Conservation (phyloP, 2,888 invertebrate species). For the Thelaira solivaga region DNA sequence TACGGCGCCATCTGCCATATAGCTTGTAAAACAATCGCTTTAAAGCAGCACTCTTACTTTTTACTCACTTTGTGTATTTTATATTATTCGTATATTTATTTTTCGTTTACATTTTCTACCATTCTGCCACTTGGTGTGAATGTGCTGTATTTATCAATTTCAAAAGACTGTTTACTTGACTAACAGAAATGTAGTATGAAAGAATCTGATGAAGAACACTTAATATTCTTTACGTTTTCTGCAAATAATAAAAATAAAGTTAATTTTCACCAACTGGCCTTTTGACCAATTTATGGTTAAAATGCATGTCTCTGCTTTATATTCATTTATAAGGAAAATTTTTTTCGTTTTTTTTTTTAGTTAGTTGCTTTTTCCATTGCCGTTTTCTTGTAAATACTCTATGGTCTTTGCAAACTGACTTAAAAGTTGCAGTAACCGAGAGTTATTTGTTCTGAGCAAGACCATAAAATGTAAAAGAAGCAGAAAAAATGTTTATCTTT, state of each 20-base stretch:
- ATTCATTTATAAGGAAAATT: slow-evolving; percentile 8
- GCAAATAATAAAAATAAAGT: slow-evolving; percentile 29
- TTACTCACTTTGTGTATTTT: too few relatives aligned
- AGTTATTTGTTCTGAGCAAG: background rate
- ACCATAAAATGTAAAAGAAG: background rate
- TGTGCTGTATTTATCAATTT: background rate
- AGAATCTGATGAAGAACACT: slow-evolving; percentile 10
- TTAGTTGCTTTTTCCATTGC: too few relatives aligned
- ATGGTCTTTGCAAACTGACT: background rate
- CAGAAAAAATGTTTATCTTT: background rate
- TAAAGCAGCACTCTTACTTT: too few relatives aligned
- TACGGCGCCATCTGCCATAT: too few relatives aligned
- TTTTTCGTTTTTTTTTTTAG: background rate
- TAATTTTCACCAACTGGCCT: slow-evolving; percentile 34
- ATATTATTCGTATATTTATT: background rate
- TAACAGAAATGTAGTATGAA: background rate
- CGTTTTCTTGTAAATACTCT: too few relatives aligned
- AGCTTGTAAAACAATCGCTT: too few relatives aligned
- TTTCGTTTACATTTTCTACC: background rate
- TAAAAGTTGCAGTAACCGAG: background rate
- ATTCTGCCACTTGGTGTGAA: background rate
- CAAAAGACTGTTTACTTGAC: background rate
- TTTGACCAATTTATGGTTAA: slow-evolving; percentile 51
- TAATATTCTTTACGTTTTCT: slow-evolving; percentile 27
- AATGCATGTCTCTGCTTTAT: slow-evolving; percentile 44